phyloP scores from a whole-genome alignment of 2,113 vertebrate genomes.

The Menura novaehollandiae region DNA sequence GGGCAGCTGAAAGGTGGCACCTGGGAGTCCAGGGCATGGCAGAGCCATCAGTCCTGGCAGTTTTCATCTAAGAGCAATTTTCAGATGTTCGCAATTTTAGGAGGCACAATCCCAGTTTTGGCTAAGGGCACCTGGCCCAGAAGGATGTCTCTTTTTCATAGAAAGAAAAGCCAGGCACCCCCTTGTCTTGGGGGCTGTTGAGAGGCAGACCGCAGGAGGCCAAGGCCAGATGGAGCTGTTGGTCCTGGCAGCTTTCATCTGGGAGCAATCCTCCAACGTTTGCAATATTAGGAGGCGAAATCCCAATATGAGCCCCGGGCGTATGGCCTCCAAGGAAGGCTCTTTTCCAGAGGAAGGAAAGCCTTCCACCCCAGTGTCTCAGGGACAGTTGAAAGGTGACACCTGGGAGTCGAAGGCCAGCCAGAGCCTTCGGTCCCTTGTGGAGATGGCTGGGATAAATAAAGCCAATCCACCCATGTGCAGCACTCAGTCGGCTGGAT shows the following conservation, averaged over 20 bases:
- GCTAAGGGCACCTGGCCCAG: no score
- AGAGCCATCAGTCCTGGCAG: accelerated
- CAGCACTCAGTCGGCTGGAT: neutral
- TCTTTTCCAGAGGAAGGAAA: neutral
- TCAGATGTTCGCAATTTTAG: accelerated
- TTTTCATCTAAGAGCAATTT: neutral
- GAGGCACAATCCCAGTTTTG: neutral
- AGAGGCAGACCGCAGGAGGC: no score
- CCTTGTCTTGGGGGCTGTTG: no score
- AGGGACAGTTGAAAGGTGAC: neutral
- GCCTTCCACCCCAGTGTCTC: neutral
- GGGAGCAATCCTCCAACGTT: no score
- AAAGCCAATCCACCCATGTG: neutral
- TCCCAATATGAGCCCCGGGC: no score
- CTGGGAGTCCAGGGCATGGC: no score
- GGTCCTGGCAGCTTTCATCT: no score
- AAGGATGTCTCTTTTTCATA: no score
- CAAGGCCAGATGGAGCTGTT: no score
- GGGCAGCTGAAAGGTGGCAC: no score
- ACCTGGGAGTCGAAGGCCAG: neutral
- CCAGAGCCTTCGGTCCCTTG: neutral
- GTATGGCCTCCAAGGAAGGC: accelerated
- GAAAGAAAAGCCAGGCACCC: no score
- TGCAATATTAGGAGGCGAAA: no score
- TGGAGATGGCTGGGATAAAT: neutral